Evolutionary conservation across 2,113 vertebrate genomes (phyloP), one percentile per base, ranked within the genome.

Genomic region (Larimichthys crocea): DNA sequence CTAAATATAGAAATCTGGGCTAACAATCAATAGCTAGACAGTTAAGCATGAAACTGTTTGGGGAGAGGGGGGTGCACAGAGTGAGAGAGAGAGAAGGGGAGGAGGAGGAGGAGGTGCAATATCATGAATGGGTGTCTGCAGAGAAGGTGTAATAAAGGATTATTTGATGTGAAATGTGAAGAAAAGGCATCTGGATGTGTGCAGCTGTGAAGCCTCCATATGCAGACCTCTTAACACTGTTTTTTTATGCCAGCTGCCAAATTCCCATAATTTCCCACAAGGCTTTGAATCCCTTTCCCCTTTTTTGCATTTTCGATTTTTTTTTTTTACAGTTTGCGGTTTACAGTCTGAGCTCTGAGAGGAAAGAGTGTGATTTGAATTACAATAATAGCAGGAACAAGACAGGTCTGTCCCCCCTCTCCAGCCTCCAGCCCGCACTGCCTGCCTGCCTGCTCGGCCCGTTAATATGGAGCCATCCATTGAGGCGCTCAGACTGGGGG

Each of bases 361-460:
- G 68, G 44, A 50, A 65, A 50, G 35, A 73, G 89, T 93, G 92
- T 90, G 92, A 89, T 93, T 85, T 87, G 93, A 92, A 94, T 93
- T 53, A 82, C 77, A 92, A 94, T 85, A 90, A 76, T 74, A 86
- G 46, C 59, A 65, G 76, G 65, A 82, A 91, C 61, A 77, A 86
- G 80, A 87, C 82, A 42, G 87, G 79, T 82, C 82, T 48, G 75
- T 40, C 40, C 59, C 46, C 57, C 65, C 26, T 26, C 77, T 76
- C 85, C 88, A 44, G 73, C 17, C 83, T 67, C 48, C 59, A 82
- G 55, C 69, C 73, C 60, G 60, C 74, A 55, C 75, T 69, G 82
- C 61, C 66, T 79, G 75, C 73, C 31, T 69, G 74, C 70, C 84
- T 66, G 81, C 69, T 26, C 68, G 83, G 87, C 86, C 83, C 87